These are phyloP conservation scores for Ditula angustiorana DNA, from an alignment of 2,888 invertebrate species.

Conservation along the genomic window DNA sequence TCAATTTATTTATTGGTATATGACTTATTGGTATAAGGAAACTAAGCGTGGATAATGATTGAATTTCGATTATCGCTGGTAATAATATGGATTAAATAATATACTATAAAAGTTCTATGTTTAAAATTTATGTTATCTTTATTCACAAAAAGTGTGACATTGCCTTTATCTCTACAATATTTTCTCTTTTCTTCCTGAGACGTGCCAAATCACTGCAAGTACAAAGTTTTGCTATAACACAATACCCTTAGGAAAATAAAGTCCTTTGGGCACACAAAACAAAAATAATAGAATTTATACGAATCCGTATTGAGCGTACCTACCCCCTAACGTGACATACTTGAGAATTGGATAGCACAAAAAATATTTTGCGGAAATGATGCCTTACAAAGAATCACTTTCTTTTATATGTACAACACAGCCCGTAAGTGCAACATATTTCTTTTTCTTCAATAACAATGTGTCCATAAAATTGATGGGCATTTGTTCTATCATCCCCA, in stretches of 20 bases:
- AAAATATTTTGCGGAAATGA: constrained; percentile 18
- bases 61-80: no score
- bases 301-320: constrained; percentile 21
- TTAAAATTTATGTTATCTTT: not conserved
- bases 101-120: no score
- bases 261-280: constrained; percentile 31
- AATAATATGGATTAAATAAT: no score
- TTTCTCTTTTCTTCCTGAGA: constrained; percentile 13
- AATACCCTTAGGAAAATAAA: constrained; percentile 33
- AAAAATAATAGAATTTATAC: constrained; percentile 34
- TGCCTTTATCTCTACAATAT: not conserved
- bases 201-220: constrained; percentile 34
- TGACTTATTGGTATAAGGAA: no score
- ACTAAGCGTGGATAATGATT: no score
- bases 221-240: constrained; percentile 32
- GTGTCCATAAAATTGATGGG: constrained; percentile 8
- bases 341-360: constrained; percentile 18
- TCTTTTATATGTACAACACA: constrained; percentile 3
- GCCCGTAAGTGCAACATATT: constrained; percentile 22
- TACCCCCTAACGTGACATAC: constrained; percentile 23
- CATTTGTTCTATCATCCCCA: constrained; percentile 16
- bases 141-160: not conserved
- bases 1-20: no score
- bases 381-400: constrained; percentile 14
- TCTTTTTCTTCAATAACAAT: constrained; percentile 31